Evolutionary conservation across 2,888 invertebrate genomes (phyloP), one percentile per base, ranked within the genome.

Genomic region (Autographa gamma): DNA sequence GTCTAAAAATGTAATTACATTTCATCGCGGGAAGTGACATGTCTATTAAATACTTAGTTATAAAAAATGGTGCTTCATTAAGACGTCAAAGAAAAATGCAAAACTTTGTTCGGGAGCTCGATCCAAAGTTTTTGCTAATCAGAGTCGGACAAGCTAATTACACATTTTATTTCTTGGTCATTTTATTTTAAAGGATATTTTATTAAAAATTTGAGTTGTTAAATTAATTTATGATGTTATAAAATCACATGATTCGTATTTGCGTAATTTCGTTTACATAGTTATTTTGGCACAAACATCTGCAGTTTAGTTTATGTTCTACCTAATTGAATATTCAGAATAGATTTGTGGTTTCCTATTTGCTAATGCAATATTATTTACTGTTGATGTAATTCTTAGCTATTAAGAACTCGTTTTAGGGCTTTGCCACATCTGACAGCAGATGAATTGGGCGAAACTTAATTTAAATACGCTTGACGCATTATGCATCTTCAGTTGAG

Each of bases 21-120:
- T 56, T 56, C 54, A 56, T 56, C 54, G 43, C 32, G 65, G 59
- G 59, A 59, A 72, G 7, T 34, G 61, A 38, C 14, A n/a, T 34
- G n/a, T 48, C 34, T 61, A 59, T 63, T 7, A 63, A 60, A 66
- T 16, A 41, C 14, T 16, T 25, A 52, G 9, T 67, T 63, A 63
- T 54, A 61, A 67, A 80, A 77, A 69, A 6, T 19, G 48, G 52
- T 32, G 63, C 56, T 71, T 77, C 63, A 71, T 79, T 74, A 71
- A 69, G 67, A 0, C n/a, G 52, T 61, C 74, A 71, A 72, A 71
- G 52, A 43, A 69, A 67, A 67, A 58, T 13, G 61, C 43, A 52
- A 11, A 65, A 58, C n/a, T 67, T 77, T 64, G 68, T 77, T 63
- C 60, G 68, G 9, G 38, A n/a, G 56, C 63, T 19, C 60, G 41